phyloP scores from a whole-genome alignment of 1,140 invertebrate species.

The Tribolium castaneum region DNA sequence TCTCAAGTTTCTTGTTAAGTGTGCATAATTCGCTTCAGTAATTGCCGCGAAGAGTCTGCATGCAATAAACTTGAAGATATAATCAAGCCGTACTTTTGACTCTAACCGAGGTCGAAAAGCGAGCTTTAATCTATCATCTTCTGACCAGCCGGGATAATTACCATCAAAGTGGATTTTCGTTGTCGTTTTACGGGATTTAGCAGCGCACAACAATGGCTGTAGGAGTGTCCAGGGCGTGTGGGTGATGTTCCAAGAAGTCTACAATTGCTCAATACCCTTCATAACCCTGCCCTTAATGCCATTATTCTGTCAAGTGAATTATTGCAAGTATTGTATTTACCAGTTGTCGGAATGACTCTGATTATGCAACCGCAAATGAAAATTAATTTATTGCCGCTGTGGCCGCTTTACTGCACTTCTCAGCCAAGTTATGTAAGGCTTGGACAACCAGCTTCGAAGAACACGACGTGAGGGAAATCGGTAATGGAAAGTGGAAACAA shows the following conservation, averaged over 20 bases:
- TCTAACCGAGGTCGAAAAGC: slow-evolving; percentile 21
- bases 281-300: slow-evolving; percentile 22
- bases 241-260: slow-evolving; percentile 34
- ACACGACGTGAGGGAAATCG: slow-evolving; percentile 6
- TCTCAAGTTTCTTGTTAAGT: slow-evolving; percentile 37
- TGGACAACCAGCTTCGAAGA: not conserved
- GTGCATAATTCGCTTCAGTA: slow-evolving; percentile 40
- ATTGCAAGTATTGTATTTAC: slow-evolving; percentile 23
- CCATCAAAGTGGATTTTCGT: slow-evolving; percentile 1
- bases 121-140: slow-evolving; percentile 30
- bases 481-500: not conserved
- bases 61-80: slow-evolving; percentile 36
- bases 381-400: slow-evolving; percentile 17
- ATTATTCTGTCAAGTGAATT: slow-evolving; percentile 27
- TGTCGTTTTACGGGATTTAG: not conserved
- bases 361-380: not conserved
- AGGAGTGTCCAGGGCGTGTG: slow-evolving; percentile 41
- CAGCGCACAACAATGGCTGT: slow-evolving; percentile 4
- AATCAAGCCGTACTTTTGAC: slow-evolving; percentile 35
- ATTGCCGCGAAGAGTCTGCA: slow-evolving; percentile 24
- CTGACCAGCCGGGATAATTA: not conserved
- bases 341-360: slow-evolving; percentile 5
- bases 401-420: slow-evolving; percentile 1
- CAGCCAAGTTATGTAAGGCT: not conserved
- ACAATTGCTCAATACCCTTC: slow-evolving; percentile 32